Conservation (phyloP, 2,113 vertebrate genomes). For the Strigops habroptila region DNA sequence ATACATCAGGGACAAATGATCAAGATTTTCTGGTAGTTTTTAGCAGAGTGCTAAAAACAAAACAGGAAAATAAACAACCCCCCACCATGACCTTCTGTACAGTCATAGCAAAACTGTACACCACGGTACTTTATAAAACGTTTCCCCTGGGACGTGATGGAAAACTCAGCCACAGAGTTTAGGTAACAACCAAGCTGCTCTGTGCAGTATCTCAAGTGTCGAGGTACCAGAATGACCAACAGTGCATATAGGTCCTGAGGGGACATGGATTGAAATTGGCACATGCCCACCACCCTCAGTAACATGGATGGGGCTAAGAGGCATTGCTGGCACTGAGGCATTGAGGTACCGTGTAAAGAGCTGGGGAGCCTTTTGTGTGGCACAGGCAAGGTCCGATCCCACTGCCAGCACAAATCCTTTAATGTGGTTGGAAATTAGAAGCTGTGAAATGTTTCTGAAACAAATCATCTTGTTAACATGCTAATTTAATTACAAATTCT, state of each 20-base stretch:
- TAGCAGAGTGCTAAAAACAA: background rate
- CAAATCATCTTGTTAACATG: background rate
- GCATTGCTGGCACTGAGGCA: background rate
- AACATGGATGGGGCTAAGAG: background rate
- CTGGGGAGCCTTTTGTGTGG: background rate
- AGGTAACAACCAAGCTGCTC: background rate
- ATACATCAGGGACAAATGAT: background rate
- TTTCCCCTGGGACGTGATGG: background rate
- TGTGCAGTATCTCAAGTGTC: background rate
- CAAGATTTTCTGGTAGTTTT: background rate
- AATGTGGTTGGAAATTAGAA: background rate
- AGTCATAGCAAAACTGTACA: background rate
- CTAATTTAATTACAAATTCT: conserved; percentile 11
- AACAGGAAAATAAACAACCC: background rate
- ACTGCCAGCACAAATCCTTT: background rate
- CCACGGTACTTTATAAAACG: background rate
- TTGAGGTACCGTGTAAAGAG: background rate
- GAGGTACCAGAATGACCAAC: background rate
- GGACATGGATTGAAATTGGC: background rate
- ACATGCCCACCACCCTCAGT: background rate
- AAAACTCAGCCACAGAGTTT: background rate
- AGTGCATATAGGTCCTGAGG: background rate
- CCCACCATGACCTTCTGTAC: background rate
- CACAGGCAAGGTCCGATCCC: background rate
- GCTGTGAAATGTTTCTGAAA: background rate